Percentiles rank a stretch among this genome's conserved stretches.
phyloP scores from a whole-genome alignment of 2,888 invertebrate genomes.

The Temnothorax ravouxi region DNA sequence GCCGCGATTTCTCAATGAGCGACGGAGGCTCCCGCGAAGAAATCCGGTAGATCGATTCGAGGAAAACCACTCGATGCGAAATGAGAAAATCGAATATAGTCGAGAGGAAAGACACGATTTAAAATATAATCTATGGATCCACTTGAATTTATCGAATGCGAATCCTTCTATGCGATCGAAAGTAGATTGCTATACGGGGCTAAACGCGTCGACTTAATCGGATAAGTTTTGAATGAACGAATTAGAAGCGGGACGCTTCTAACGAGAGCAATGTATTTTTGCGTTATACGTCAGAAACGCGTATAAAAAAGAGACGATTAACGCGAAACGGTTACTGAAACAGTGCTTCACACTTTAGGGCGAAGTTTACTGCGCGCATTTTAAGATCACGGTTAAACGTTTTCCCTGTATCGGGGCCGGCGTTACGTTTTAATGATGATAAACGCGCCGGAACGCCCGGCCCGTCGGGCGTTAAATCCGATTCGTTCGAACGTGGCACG shows the following conservation, averaged over 20 bases:
- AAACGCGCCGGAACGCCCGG: conserved; percentile 5
- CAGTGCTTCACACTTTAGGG: not conserved
- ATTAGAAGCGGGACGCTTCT: not conserved
- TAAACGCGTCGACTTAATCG: not conserved
- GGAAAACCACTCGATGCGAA: not conserved
- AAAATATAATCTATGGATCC: not conserved
- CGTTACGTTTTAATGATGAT: conserved; percentile 38
- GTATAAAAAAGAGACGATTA: not conserved
- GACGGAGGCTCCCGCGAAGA: not conserved
- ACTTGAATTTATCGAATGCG: not conserved
- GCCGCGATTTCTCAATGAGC: conserved; percentile 18
- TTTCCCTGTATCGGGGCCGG: conserved; percentile 13
- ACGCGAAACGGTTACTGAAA: conserved; percentile 27
- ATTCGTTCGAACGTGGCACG: conserved; percentile 1
- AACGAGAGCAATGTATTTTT: not conserved
- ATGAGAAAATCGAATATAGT: not conserved
- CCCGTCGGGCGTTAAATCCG: not conserved
- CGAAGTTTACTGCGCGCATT: conserved; percentile 25
- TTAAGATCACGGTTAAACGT: conserved; percentile 36
- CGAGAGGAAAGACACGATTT: not conserved
- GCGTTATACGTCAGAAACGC: not conserved
- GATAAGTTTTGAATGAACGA: conserved; percentile 2
- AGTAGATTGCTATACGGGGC: not conserved
- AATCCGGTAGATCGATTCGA: not conserved
- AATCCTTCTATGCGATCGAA: not conserved